Evolutionary conservation across 2,888 invertebrate species (phyloP).

Genomic region (Hydrotaea diabolus): DNA sequence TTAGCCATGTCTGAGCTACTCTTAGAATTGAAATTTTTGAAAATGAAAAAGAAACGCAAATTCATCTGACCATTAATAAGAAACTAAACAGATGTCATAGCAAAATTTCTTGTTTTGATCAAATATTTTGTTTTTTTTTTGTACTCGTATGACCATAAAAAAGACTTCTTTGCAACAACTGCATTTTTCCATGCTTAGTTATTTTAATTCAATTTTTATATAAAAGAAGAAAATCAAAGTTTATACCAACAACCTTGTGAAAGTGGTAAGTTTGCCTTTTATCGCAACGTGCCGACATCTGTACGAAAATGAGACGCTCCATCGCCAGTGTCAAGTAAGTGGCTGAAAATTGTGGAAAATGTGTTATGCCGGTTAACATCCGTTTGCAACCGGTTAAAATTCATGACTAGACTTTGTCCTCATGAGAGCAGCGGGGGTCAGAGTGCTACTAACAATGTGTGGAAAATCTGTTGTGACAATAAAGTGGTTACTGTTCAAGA

Average conservation of each 20-base stretch:
- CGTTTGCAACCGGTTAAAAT: conserved; percentile 13
- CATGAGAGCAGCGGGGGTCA: not conserved
- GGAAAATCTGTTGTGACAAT: too few species aligned
- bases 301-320: not conserved
- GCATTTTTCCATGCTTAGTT: not conserved
- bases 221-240: not conserved
- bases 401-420: conserved; percentile 1
- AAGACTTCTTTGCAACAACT: not conserved
- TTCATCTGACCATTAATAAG: not conserved
- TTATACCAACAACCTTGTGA: conserved; percentile 8
- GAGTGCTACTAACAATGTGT: too few species aligned
- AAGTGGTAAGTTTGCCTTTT: not conserved
- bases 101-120: not conserved
- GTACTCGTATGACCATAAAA: not conserved
- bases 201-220: not conserved
- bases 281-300: not conserved
- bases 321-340: not conserved
- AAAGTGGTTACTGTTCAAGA: too few species aligned
- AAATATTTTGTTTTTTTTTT: not conserved
- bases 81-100: not conserved
- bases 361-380: not conserved
- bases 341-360: not conserved
- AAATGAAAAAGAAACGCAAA: not conserved
- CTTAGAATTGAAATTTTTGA: not conserved
- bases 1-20: too few species aligned